Evolutionary conservation across 2,113 vertebrate species (phyloP).

Genomic region (Lethenteron camtschaticum): DNA sequence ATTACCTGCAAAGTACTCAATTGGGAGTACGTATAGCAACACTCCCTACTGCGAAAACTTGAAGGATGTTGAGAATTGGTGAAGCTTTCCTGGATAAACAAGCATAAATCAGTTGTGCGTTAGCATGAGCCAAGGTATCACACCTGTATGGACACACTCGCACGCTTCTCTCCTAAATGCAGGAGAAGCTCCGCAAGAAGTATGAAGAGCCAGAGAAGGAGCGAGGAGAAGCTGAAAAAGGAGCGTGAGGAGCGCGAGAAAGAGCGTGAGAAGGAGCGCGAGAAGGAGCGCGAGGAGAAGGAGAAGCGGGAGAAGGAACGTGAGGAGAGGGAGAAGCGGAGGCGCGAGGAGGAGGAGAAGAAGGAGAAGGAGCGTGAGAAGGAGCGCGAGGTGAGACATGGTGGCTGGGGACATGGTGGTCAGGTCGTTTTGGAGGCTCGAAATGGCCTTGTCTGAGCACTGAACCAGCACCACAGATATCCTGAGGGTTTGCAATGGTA

Average conservation of each 20-base stretch:
- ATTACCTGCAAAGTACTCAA: too few species aligned
- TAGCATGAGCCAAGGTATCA: background rate
- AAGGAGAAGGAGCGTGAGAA: slow-evolving; percentile 42
- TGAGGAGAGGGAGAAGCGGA: slow-evolving; percentile 37
- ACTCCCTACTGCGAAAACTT: too few species aligned
- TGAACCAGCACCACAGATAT: too few species aligned
- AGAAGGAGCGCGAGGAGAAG: slow-evolving; percentile 42
- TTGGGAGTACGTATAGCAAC: too few species aligned
- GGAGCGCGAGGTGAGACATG: slow-evolving; percentile 36
- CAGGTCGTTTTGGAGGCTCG: background rate
- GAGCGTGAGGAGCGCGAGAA: slow-evolving; percentile 19
- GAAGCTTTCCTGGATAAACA: background rate
- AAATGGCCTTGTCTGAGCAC: background rate
- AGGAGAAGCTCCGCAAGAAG: slow-evolving; percentile 49
- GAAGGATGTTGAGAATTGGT: background rate
- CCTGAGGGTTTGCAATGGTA: too few species aligned
- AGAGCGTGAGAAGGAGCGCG: slow-evolving; percentile 39
- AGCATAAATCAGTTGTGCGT: slow-evolving; percentile 4
- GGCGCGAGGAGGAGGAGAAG: slow-evolving; percentile 21
- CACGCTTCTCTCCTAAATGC: slow-evolving; percentile 2
- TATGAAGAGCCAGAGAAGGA: slow-evolving; percentile 65
- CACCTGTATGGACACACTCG: background rate
- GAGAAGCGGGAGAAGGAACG: slow-evolving; percentile 47
- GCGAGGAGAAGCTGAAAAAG: slow-evolving; percentile 19
- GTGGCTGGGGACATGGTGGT: background rate